phyloP scores from a whole-genome alignment of 2,888 invertebrate species.

The Parochlus steinenii region DNA sequence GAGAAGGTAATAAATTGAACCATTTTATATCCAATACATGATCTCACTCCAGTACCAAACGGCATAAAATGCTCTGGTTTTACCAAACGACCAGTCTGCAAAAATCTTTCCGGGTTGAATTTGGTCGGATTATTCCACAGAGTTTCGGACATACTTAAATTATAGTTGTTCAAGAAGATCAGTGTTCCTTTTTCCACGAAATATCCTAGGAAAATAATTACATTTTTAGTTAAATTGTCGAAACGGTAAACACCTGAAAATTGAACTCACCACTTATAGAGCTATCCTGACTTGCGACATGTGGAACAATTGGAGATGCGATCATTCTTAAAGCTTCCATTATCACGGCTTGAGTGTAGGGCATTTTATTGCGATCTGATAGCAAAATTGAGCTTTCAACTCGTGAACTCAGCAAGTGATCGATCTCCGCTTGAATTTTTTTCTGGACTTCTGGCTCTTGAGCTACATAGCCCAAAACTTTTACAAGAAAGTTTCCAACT shows the following conservation, averaged over 20 bases:
- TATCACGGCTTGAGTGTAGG: conserved; percentile 42
- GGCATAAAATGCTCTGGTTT: conserved; percentile 50
- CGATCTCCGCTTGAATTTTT: conserved; percentile 37
- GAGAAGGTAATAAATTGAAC: conserved; percentile 41
- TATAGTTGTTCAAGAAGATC: conserved; percentile 49
- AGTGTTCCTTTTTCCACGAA: conserved; percentile 42
- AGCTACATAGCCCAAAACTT: conserved; percentile 38
- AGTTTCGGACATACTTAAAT: conserved; percentile 42
- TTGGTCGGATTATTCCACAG: conserved; percentile 41
- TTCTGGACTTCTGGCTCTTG: conserved; percentile 35
- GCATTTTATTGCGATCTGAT: conserved; percentile 34
- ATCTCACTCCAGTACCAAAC: conserved; percentile 45
- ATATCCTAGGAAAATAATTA: conserved; percentile 33
- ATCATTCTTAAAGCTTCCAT: conserved; percentile 44
- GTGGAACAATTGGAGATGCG: conserved; percentile 50
- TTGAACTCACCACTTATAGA: conserved; percentile 37
- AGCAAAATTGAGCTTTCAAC: conserved; percentile 20
- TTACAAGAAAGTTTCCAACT: conserved; percentile 41
- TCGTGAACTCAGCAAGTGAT: conserved; percentile 13
- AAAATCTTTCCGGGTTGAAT: conserved; percentile 44
- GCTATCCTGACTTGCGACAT: conserved; percentile 44
- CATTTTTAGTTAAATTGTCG: conserved; percentile 2
- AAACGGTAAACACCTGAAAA: conserved; percentile 1
- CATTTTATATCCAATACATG: conserved; percentile 52
- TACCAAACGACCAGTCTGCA: conserved; percentile 34